These are phyloP conservation scores for Spongia lamella DNA, from an alignment of 37 sponge, comb jelly and placozoan genomes.

Conservation along the genomic window DNA sequence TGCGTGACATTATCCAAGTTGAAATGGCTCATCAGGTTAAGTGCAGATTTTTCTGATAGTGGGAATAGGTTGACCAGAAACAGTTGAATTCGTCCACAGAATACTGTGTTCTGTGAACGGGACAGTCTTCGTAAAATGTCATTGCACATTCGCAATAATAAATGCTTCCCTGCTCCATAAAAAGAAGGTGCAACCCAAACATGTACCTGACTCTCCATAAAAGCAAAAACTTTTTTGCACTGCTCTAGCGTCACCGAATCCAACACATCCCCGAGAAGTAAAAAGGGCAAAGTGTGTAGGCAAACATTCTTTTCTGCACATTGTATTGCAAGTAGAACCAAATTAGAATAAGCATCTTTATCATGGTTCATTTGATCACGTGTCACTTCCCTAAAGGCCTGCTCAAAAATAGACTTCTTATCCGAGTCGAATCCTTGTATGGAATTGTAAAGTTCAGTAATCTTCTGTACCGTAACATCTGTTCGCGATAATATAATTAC, in stretches of 20 bases:
- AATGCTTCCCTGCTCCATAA: constrained; percentile 81
- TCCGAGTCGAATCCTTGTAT: constrained; percentile 52
- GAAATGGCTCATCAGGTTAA: constrained; percentile 97
- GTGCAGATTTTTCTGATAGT: constrained; percentile 89
- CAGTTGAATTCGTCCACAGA: constrained; percentile 96
- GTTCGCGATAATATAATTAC: too few species aligned
- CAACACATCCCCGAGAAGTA: constrained; percentile 81
- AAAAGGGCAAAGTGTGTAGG: constrained; percentile 78
- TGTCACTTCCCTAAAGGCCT: constrained; percentile 81
- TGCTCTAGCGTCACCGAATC: constrained; percentile 83
- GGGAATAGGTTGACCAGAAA: constrained; percentile 96
- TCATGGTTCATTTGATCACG: constrained; percentile 18
- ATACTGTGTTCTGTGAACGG: constrained; percentile 88
- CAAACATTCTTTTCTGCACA: constrained; percentile 54
- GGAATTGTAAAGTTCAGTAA: neutral
- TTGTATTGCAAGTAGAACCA: constrained; percentile 44
- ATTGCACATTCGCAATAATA: constrained; percentile 89
- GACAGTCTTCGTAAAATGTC: constrained; percentile 92
- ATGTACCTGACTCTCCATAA: constrained; percentile 64
- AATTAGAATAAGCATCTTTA: neutral
- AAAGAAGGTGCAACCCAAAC: constrained; percentile 73
- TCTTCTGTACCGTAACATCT: too few species aligned
- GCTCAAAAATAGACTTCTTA: constrained; percentile 81
- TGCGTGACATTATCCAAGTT: constrained; percentile 95
- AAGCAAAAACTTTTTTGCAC: constrained; percentile 77